phyloP scores from a whole-genome alignment of 1,140 invertebrate species.

The Zophobas atratus region DNA sequence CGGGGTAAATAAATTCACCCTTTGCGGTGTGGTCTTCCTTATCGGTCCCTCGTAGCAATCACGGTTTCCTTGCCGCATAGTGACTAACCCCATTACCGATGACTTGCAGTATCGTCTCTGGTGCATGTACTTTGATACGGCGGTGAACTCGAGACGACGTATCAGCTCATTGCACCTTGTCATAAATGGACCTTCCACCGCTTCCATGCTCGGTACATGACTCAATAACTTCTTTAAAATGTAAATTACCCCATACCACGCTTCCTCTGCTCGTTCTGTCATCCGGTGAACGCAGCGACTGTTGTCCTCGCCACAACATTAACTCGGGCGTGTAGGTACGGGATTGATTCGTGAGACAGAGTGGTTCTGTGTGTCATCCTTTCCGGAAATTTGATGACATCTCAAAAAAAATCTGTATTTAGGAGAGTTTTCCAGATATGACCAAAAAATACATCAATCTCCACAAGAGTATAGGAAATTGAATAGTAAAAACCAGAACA shows the following conservation, averaged over 20 bases:
- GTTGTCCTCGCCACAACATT: conserved; percentile 21
- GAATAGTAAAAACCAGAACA: too few relatives aligned
- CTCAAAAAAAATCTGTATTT: too few relatives aligned
- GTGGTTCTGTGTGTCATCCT: too few relatives aligned
- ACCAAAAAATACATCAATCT: too few relatives aligned
- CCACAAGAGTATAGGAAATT: too few relatives aligned
- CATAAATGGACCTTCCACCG: conserved; percentile 56
- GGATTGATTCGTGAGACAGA: neutral
- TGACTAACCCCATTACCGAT: conserved; percentile 3
- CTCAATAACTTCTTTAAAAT: conserved; percentile 62
- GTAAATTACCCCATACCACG: conserved; percentile 58
- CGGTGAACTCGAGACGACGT: conserved; percentile 53
- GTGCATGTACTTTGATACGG: conserved; percentile 42
- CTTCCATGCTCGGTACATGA: conserved; percentile 49
- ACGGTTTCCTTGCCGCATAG: neutral
- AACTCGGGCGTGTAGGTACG: neutral
- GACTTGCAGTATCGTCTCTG: neutral
- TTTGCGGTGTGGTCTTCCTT: neutral
- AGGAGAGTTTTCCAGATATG: too few relatives aligned
- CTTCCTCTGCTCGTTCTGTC: conserved; percentile 53
- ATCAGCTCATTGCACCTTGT: conserved; percentile 63
- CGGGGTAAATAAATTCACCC: neutral
- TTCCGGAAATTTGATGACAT: too few relatives aligned
- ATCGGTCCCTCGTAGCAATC: conserved; percentile 5
- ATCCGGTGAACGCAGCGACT: conserved; percentile 4